phyloP scores from a whole-genome alignment of 2,888 invertebrate genomes.

The Folsomia manolachei region DNA sequence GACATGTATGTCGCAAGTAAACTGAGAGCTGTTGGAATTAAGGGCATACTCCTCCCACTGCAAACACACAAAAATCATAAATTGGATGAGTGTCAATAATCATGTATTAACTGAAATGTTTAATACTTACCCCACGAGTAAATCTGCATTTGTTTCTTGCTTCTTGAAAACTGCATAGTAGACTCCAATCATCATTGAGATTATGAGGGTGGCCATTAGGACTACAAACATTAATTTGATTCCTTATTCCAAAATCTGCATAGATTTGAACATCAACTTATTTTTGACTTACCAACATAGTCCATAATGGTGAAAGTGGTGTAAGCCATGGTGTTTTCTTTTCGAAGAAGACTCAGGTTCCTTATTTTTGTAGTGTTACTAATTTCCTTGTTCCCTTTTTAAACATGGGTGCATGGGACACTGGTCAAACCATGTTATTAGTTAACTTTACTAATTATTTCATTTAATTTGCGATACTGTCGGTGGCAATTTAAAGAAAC shows the following conservation, averaged over 20 bases:
- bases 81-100: background rate
- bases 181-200: slow-evolving; percentile 44
- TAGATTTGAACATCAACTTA: background rate
- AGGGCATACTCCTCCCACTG: slow-evolving; percentile 37
- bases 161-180: slow-evolving; percentile 46
- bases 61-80: background rate
- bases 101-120: too few species aligned
- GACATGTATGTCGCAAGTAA: slow-evolving; percentile 47
- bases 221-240: slow-evolving; percentile 17
- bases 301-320: slow-evolving; percentile 29
- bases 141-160: slow-evolving; percentile 45
- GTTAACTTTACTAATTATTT: too few species aligned
- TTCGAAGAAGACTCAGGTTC: too few species aligned
- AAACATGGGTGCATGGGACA: too few species aligned
- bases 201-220: slow-evolving; percentile 37
- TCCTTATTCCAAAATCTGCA: background rate
- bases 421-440: too few species aligned
- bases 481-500: too few species aligned
- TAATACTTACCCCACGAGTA: slow-evolving; percentile 43
- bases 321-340: background rate
- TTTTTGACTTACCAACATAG: slow-evolving; percentile 9
- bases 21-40: slow-evolving; percentile 41
- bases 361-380: too few species aligned
- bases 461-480: too few species aligned
- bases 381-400: too few species aligned